Base-by-base conservation (phyloP, 2,797 vertebrate species). In the Masticophis lateralis region DNA sequence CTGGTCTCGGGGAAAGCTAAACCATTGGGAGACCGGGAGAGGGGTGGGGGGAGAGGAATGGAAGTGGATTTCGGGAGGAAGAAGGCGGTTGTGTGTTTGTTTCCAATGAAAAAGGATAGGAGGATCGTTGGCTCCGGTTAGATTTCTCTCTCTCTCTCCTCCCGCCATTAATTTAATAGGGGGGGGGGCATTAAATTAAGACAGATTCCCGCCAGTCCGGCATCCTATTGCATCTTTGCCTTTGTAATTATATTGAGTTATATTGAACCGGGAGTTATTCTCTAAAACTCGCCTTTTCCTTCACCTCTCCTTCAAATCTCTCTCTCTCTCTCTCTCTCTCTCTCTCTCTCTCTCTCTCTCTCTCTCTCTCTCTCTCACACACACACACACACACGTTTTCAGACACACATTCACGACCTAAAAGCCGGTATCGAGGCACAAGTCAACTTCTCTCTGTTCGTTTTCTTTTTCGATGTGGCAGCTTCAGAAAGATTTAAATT, bases 21-120 rank as follows among this genome's bases (percentile, higher is more conserved):
- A 25, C 55, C 4, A 5, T 4, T 18, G 12, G 56, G 56, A 10
- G 9, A 53, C 51, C 51, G 51, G 51, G 51, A 10, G 22, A 1
- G 14, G 1, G 43, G 6, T 1, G 0, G 18, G 6, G 27, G 18
- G 55, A 3, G 5, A 10, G 20, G 0, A 20, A 56, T 14, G 5
- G 22, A 18, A 51, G 89, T 43, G n/a, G n/a, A 25, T 9, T n/a
- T 61, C 13, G 8, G 37, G 1, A 53, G 28, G 69, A 32, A 56
- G 18, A 28, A 22, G 9, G 10, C 43, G 11, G 43, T 61, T n/a
- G 5, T 59, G 3, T 18, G 55, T 9, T 28, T 6, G 20, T 43
- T 27, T 43, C 6, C 32, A 43, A 20, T 43, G 25, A 28, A 83
- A 43, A 28, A 25, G 61, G 12, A 63, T 27, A 1, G 20, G 28